Percentiles rank a stretch among this genome's conserved stretches.
Conservation (phyloP, 2,113 vertebrate species). For the Ceratotherium simum region DNA sequence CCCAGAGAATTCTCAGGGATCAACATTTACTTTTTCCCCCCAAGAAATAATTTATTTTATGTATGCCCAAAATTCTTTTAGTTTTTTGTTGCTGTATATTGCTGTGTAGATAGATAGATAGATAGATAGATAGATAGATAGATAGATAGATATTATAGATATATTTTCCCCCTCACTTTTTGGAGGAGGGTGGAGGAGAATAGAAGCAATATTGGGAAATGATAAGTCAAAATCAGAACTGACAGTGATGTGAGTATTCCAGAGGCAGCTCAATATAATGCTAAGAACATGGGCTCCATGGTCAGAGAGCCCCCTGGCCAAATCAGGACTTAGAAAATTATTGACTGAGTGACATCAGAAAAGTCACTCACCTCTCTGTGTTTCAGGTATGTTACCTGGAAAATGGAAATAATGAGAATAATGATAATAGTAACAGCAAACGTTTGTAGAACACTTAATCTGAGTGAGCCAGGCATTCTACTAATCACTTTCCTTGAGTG, state of each 20-base stretch:
- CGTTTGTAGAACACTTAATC: background rate
- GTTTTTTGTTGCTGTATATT: background rate
- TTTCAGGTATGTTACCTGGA: background rate
- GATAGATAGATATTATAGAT: too few species aligned
- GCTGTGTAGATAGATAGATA: background rate
- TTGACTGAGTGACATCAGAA: background rate
- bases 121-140: too few species aligned
- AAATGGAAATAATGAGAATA: background rate
- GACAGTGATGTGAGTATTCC: background rate
- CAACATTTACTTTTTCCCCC: background rate
- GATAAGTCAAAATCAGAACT: background rate
- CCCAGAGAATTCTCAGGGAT: background rate
- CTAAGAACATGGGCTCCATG: background rate
- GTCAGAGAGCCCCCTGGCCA: background rate
- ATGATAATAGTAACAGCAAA: background rate
- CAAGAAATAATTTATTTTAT: background rate
- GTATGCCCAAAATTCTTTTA: background rate
- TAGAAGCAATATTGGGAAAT: background rate
- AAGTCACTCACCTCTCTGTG: background rate
- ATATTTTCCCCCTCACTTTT: background rate
- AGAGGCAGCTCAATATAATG: background rate
- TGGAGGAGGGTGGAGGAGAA: background rate
- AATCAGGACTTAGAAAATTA: background rate
- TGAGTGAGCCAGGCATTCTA: background rate
- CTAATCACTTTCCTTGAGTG: background rate